Conservation (phyloP, 2,888 invertebrate species). For the Amiota minor region DNA sequence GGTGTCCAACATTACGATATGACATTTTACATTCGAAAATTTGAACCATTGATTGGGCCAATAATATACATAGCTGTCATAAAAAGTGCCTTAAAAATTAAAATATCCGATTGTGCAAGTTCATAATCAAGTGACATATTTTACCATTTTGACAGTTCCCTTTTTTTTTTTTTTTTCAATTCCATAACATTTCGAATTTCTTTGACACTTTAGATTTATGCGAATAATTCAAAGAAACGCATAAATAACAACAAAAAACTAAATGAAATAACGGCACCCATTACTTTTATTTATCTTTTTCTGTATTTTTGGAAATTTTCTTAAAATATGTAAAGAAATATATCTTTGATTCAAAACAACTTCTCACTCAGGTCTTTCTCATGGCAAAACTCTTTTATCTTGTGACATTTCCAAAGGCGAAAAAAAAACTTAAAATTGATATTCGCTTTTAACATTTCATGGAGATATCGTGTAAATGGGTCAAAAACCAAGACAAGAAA, state of each 20-base stretch:
- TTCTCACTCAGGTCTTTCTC: too few relatives aligned
- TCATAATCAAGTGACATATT: too few relatives aligned
- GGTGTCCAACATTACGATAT: too few relatives aligned
- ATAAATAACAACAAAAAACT: conserved; percentile 43
- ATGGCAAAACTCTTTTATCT: neutral
- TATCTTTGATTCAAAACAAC: too few relatives aligned
- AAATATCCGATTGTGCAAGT: too few relatives aligned
- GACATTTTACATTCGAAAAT: too few relatives aligned
- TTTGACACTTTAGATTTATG: conserved; percentile 31
- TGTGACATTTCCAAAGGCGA: conserved; percentile 31
- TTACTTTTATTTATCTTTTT: neutral
- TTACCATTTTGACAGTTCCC: too few relatives aligned
- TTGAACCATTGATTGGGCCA: too few relatives aligned
- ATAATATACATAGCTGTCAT: too few relatives aligned
- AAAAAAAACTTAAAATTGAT: conserved; percentile 32
- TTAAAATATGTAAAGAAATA: too few relatives aligned
- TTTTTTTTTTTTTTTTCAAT: neutral
- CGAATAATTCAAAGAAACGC: too few relatives aligned
- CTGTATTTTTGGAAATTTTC: neutral
- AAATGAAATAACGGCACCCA: neutral
- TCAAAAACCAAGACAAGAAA: neutral
- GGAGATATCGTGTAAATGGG: conserved; percentile 25
- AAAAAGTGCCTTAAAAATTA: too few relatives aligned
- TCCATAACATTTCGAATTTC: conserved; percentile 42
- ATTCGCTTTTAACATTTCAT: conserved; percentile 9